These are phyloP conservation scores for Muntiacus muntjak DNA, from an alignment of 2,113 vertebrate species.

Conservation along the genomic window DNA sequence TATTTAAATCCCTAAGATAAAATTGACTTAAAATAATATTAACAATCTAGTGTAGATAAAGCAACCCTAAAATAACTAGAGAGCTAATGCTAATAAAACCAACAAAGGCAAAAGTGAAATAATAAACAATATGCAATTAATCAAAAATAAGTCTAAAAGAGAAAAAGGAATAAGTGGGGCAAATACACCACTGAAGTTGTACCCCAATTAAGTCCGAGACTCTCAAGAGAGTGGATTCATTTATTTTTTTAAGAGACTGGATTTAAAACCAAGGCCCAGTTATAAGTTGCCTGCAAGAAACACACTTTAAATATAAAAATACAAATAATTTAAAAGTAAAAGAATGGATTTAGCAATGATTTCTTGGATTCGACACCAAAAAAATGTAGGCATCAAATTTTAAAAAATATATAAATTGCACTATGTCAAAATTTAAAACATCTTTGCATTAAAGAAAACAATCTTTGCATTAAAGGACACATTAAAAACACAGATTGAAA, in stretches of 20 bases:
- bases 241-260: neutral
- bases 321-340: neutral
- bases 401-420: neutral
- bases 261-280: neutral
- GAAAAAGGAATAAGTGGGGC: neutral
- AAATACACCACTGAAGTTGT: neutral
- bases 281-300: neutral
- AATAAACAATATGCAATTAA: neutral
- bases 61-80: neutral
- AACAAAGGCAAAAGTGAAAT: neutral
- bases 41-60: neutral
- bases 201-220: neutral
- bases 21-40: neutral
- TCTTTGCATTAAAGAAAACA: neutral
- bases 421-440: neutral
- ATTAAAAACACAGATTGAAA: neutral
- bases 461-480: neutral
- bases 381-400: neutral
- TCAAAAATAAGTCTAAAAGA: neutral
- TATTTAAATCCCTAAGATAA: neutral
- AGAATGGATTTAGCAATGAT: neutral
- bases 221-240: neutral
- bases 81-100: neutral
- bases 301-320: neutral
- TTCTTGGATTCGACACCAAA: neutral